Conservation (phyloP, 2,888 invertebrate genomes). For the Drosophila yooni region DNA sequence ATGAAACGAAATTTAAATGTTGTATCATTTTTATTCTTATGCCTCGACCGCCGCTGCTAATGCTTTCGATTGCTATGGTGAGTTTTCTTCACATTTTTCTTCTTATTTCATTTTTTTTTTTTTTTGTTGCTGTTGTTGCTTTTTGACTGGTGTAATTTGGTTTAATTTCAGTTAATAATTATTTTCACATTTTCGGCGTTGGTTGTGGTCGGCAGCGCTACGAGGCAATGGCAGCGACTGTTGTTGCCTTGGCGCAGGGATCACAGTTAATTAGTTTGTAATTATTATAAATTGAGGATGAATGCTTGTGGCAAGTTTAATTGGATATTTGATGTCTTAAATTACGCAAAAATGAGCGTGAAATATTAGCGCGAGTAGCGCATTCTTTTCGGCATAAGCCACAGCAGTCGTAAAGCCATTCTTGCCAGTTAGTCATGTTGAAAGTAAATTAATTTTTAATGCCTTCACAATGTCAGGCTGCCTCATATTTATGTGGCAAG, state of each 20-base stretch:
- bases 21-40: conserved; percentile 47
- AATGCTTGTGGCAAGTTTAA: conserved; percentile 80
- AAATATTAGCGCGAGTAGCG: conserved; percentile 56
- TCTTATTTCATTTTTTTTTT: conserved; percentile 3
- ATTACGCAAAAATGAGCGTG: conserved; percentile 71
- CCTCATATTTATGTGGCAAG: conserved; percentile 70
- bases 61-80: conserved; percentile 56
- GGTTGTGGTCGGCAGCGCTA: conserved; percentile 59
- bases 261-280: conserved; percentile 83
- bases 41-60: conserved; percentile 12
- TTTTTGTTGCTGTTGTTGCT: conserved; percentile 11
- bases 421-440: conserved; percentile 58
- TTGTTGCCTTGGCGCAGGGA: conserved; percentile 71
- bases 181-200: conserved; percentile 76
- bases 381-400: conserved; percentile 23
- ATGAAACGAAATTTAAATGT: conserved; percentile 70
- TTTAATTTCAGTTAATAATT: conserved; percentile 80
- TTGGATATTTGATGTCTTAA: conserved; percentile 80
- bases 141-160: conserved; percentile 62
- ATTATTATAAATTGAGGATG: conserved; percentile 82
- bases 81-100: conserved; percentile 17
- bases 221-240: conserved; percentile 41
- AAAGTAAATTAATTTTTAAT: conserved; percentile 78
- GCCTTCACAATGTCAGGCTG: conserved; percentile 65
- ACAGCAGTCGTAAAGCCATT: conserved; percentile 12